Evolutionary conservation across 2,888 invertebrate genomes (phyloP).

Genomic region (Eupithecia dodoneata): DNA sequence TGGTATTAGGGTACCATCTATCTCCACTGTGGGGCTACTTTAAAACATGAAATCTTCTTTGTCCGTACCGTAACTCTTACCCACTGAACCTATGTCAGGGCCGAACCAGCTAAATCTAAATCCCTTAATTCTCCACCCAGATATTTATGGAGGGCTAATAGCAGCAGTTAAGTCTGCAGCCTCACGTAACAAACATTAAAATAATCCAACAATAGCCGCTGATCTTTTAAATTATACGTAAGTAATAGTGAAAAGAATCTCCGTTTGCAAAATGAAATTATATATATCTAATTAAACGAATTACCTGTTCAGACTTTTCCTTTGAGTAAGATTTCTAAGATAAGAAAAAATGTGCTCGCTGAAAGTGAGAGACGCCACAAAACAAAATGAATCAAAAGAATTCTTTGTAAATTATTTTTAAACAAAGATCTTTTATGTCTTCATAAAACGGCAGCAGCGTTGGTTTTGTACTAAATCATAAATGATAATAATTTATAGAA

Average conservation of each 20-base stretch:
- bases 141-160: constrained; percentile 81
- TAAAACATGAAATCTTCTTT: constrained; percentile 59
- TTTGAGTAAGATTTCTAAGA: constrained; percentile 73
- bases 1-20: background rate
- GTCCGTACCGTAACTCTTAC: constrained; percentile 59
- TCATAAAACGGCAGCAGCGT: constrained; percentile 20
- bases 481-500: constrained; percentile 15
- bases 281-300: constrained; percentile 71
- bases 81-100: constrained; percentile 75
- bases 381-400: constrained; percentile 67
- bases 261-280: constrained; percentile 45
- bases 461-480: constrained; percentile 13
- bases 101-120: constrained; percentile 75
- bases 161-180: constrained; percentile 70
- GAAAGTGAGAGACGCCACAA: constrained; percentile 64
- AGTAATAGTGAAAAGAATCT: background rate
- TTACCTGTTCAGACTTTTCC: constrained; percentile 66
- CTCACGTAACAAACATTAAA: constrained; percentile 56
- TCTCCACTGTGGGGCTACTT: constrained; percentile 38
- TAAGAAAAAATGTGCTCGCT: constrained; percentile 59
- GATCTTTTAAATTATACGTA: constrained; percentile 5
- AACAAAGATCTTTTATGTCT: constrained; percentile 29
- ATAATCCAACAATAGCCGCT: constrained; percentile 15
- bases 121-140: constrained; percentile 77
- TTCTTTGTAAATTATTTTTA: constrained; percentile 62